A percentile compares a stretch with the other conserved stretches of the same genome.
Conservation (phyloP, 2,888 invertebrate species). For the Atherix ibis region DNA sequence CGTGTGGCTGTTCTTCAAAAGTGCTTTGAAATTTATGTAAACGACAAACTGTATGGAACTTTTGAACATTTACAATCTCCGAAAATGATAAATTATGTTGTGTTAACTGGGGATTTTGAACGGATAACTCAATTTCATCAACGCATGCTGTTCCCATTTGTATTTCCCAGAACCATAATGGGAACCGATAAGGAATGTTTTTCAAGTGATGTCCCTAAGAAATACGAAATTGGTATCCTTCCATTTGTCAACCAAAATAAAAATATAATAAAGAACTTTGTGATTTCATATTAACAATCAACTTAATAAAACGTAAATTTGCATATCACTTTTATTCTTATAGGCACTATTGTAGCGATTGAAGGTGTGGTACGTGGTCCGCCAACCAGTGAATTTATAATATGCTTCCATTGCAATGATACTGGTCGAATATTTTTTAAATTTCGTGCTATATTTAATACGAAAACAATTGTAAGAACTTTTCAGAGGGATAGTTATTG, state of each 20-base stretch:
- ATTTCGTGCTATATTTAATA: constrained; percentile 26
- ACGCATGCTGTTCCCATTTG: constrained; percentile 27
- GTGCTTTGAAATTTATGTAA: constrained; percentile 31
- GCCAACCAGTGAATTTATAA: constrained; percentile 26
- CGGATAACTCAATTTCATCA: constrained; percentile 31
- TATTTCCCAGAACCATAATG: constrained; percentile 25
- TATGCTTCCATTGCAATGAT: constrained; percentile 31
- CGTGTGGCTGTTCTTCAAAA: constrained; percentile 29
- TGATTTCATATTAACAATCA: not conserved
- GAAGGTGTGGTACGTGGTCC: constrained; percentile 30
- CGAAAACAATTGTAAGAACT: constrained; percentile 23
- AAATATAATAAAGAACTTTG: constrained; percentile 5
- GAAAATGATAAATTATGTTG: constrained; percentile 26
- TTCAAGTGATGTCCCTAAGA: constrained; percentile 28
- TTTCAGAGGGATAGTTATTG: constrained; percentile 20
- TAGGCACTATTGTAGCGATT: constrained; percentile 28
- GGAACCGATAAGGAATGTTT: constrained; percentile 27
- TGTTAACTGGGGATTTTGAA: constrained; percentile 28
- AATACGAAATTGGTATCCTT: constrained; percentile 29
- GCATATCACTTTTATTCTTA: not conserved
- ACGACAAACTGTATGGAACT: constrained; percentile 28
- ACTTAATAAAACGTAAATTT: not conserved
- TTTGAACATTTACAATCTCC: constrained; percentile 29
- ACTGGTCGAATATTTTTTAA: constrained; percentile 25
- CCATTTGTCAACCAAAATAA: no score